These are phyloP conservation scores for Epinotia demarniana DNA, from an alignment of 2,888 invertebrate genomes.

Conservation along the genomic window DNA sequence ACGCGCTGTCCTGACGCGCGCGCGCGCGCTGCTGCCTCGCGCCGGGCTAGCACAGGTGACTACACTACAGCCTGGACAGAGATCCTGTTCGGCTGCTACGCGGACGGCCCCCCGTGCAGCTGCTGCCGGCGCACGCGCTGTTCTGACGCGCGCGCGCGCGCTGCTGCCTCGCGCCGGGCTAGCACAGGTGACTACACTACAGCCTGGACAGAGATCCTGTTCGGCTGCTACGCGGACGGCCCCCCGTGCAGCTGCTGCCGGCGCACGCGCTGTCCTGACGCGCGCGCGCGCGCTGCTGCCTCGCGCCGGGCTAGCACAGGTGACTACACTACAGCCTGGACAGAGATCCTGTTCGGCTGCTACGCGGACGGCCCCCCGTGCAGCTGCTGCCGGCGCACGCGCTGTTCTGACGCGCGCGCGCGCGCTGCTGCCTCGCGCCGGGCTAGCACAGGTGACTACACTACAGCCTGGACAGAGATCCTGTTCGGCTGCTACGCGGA, in stretches of 20 bases:
- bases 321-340: too few species aligned
- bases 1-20: too few species aligned
- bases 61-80: too few species aligned
- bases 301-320: too few species aligned
- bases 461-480: conserved; percentile 60
- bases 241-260: too few species aligned
- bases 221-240: conserved; percentile 41
- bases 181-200: background rate
- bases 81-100: conserved; percentile 20
- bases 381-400: conserved; percentile 71
- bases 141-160: too few species aligned
- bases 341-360: too few species aligned
- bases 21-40: too few species aligned
- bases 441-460: conserved; percentile 11
- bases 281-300: conserved; percentile 59
- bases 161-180: conserved; percentile 1
- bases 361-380: background rate
- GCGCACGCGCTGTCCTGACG: conserved; percentile 74
- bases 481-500: conserved; percentile 59
- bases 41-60: background rate
- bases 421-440: conserved; percentile 43
- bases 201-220: conserved; percentile 71
- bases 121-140: too few species aligned
- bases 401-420: conserved; percentile 60
- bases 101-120: conserved; percentile 46